A percentile compares a stretch with the other conserved stretches of the same genome.
Conservation (phyloP, 1,140 invertebrate species). For the Papilio xuthus region DNA sequence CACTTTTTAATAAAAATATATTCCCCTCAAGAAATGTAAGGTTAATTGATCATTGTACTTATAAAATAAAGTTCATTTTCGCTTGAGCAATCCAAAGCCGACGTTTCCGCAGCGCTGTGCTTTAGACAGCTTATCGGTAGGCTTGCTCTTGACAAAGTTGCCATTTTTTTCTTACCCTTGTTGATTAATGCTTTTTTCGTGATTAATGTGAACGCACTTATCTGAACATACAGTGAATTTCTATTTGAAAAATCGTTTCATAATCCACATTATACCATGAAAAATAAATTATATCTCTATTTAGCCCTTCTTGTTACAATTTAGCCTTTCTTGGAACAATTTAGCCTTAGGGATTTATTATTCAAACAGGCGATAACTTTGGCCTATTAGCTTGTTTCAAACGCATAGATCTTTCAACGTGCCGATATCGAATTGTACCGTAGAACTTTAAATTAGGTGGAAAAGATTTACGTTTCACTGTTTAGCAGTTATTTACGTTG, state of each 20-base stretch:
- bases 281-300: conserved; percentile 46
- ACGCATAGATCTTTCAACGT: conserved; percentile 28
- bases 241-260: conserved; percentile 43
- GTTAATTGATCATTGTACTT: not conserved
- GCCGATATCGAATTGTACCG: conserved; percentile 26
- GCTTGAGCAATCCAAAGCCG: conserved; percentile 34
- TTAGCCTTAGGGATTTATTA: conserved; percentile 46
- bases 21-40: not conserved
- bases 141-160: conserved; percentile 48
- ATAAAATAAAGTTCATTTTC: conserved; percentile 18
- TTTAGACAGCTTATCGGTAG: conserved; percentile 51
- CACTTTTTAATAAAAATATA: conserved; percentile 26
- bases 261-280: conserved; percentile 42
- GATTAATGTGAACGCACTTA: conserved; percentile 54
- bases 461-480: conserved; percentile 35
- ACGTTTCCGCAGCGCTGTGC: conserved; percentile 50
- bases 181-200: conserved; percentile 43
- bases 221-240: conserved; percentile 38
- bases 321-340: conserved; percentile 32
- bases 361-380: conserved; percentile 49
- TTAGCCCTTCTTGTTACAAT: conserved; percentile 35
- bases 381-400: conserved; percentile 37
- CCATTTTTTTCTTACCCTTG: conserved; percentile 47
- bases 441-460: conserved; percentile 31
- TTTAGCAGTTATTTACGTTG: conserved; percentile 27